Base-by-base conservation (phyloP, 2,888 invertebrate species). In the Sabatieria punctata region DNA sequence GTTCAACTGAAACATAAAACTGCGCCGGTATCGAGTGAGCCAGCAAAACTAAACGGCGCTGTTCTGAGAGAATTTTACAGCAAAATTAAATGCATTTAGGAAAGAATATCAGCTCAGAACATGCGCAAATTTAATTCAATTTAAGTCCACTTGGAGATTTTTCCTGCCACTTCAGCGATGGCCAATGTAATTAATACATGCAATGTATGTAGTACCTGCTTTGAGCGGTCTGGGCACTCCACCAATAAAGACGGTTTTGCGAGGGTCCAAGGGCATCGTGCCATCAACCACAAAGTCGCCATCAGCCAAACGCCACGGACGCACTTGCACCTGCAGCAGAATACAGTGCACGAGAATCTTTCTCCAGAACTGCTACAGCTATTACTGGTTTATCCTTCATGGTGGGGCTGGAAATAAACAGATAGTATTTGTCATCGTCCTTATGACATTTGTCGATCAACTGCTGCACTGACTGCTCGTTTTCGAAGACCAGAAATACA, bases 371-470 rank as follows among this genome's bases (percentile, higher is more conserved):
- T n/a, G n/a, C n/a, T n/a, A n/a, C n/a, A n/a, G n/a, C n/a, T n/a
- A n/a, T n/a, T n/a, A 73, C 97, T 15, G 93, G 91, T 74, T 97
- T 97, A 73, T 95, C 91, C 72, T 91, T 89, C 73, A 95, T 95
- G 48, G 95, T 97, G 39, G 95, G 95, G 56, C 93, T 93, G 26
- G 91, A 93, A 43, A 97, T 91, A 71, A 91, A 91, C 62, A 97
- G 76, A 70, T 93, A 97, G 53, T 93, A 72, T 71, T 95, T 95
- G 68, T 91, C 89, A 66, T 93, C 93, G 68, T 95, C 95, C 46
- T 86, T 82, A 65, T 93, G 86, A 73, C 95, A 97, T 6, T 88
- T 84, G 63, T 91, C 91, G 71, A 97, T 91, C 65, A 97, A 73
- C 60, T 83, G 83, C 65, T 93, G 93, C 51, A 97, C 97, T 39